Evolutionary conservation across 2,113 vertebrate genomes (phyloP).

Genomic region (Osmerus mordax): DNA sequence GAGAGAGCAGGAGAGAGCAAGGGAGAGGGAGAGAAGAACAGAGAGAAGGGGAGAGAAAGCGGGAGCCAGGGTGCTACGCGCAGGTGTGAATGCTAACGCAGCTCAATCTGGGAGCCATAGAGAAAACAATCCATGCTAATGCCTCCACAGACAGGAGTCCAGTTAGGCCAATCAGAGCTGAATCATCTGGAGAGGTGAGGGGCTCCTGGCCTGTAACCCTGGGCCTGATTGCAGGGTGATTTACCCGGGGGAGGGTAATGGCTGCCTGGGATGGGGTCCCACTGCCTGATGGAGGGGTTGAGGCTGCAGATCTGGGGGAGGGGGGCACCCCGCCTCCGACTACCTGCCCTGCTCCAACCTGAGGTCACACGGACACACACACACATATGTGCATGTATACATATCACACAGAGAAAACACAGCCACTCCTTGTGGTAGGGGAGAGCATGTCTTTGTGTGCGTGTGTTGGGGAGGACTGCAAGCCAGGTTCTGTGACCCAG

Average conservation of each 20-base stretch:
- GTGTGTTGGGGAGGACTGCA: not conserved
- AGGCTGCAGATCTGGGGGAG: constrained; percentile 12
- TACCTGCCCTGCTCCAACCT: constrained; percentile 43
- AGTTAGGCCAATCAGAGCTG: constrained; percentile 74
- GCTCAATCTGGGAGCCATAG: constrained; percentile 65
- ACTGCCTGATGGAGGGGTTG: constrained; percentile 58
- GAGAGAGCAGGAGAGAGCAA: too few relatives aligned
- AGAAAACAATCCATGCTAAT: constrained; percentile 77
- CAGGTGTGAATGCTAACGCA: constrained; percentile 62
- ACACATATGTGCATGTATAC: constrained; percentile 3
- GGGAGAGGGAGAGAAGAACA: too few relatives aligned
- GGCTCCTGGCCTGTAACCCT: constrained; percentile 54
- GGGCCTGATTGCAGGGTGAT: constrained; percentile 77
- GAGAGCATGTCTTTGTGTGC: not conserved
- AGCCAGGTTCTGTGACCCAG: constrained; percentile 42
- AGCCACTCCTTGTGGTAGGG: constrained; percentile 5
- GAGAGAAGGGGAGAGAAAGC: too few relatives aligned
- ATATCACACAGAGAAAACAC: not conserved
- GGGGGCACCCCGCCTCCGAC: constrained; percentile 26
- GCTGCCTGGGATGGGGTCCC: constrained; percentile 56
- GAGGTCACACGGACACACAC: constrained; percentile 1
- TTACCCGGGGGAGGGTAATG: constrained; percentile 73
- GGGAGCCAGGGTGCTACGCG: not conserved
- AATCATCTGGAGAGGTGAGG: constrained; percentile 73
- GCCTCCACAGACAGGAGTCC: constrained; percentile 71